phyloP scores from a whole-genome alignment of 1,140 invertebrate genomes.

The Euwallacea fornicatus region DNA sequence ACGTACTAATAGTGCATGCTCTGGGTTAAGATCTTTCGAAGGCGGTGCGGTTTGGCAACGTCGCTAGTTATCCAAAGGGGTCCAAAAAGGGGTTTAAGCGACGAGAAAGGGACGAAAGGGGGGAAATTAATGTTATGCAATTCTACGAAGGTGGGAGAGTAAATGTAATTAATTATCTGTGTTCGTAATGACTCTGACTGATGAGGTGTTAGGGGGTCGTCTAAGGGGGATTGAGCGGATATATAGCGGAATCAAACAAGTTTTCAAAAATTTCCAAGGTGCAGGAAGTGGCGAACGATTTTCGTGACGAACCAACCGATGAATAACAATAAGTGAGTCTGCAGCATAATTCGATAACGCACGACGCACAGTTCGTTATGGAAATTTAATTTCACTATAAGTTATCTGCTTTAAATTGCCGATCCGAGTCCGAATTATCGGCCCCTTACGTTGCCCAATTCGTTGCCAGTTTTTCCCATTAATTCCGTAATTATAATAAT shows the following conservation, averaged over 20 bases:
- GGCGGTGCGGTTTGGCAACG: slow-evolving; percentile 15
- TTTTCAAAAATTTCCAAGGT: no score
- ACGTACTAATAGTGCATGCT: no score
- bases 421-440: no score
- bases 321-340: no score
- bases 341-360: no score
- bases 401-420: no score
- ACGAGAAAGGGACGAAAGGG: slow-evolving; percentile 33
- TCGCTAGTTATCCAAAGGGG: slow-evolving; percentile 14
- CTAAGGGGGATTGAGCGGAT: slow-evolving; percentile 11
- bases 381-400: background rate
- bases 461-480: slow-evolving; percentile 15
- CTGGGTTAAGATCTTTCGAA: no score
- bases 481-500: slow-evolving; percentile 22
- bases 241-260: no score
- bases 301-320: no score
- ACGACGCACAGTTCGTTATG: no score
- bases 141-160: slow-evolving; percentile 55
- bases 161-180: slow-evolving; percentile 57
- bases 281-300: no score
- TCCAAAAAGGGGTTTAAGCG: slow-evolving; percentile 11
- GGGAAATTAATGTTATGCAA: slow-evolving; percentile 56
- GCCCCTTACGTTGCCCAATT: background rate
- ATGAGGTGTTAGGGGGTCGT: slow-evolving; percentile 52
- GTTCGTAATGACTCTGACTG: slow-evolving; percentile 56